Evolutionary conservation across 2,888 invertebrate genomes (phyloP), one percentile per base, ranked within the genome.

Genomic region (Agonopterix heracliana): DNA sequence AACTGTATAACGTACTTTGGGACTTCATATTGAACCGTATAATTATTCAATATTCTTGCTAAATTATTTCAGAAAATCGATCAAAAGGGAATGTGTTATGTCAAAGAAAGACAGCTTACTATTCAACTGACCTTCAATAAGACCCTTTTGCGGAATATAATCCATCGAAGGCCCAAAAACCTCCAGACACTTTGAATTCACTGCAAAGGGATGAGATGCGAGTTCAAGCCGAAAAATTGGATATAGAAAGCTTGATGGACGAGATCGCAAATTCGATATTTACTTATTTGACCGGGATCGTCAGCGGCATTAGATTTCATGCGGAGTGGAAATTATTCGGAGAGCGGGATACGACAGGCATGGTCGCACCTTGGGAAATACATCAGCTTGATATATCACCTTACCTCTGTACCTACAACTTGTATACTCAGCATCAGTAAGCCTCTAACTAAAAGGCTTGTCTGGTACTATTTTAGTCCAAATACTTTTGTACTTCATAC

Each of bases 181-280:
- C 62, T 64, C 54, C 57, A 65, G 68, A 60, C 65, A 68, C 64
- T 68, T 66, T 64, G 52, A 64, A 70, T 65, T 66, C 58, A 63
- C 59, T 61, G 57, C 53, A 56, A 59, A 56, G 52, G 56, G 56
- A 61, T 68, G 58, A 68, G 68, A 69, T 61, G 62, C 58, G 60
- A 61, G 58, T 54, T 60, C 62, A 48, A 58, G 57, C 55, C 62
- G 66, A 70, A 74, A 73, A 72, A 70, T 66, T 70, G 63, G 56
- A 71, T 66, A 60, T 64, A 70, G 71, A 66, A 66, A 70, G 64
- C 75, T 74, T 74, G 66, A 73, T 73, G 63, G 63, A 65, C 52
- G 62, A 61, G 26, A 64, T 55, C 58, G 56, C 47, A 61, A 59
- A 63, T 66, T 65, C 60, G 67, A 70, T 71, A 70, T 73, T 71